Evolutionary conservation across 1,140 invertebrate genomes (phyloP).

Genomic region (Cyphomyrmex costatus): DNA sequence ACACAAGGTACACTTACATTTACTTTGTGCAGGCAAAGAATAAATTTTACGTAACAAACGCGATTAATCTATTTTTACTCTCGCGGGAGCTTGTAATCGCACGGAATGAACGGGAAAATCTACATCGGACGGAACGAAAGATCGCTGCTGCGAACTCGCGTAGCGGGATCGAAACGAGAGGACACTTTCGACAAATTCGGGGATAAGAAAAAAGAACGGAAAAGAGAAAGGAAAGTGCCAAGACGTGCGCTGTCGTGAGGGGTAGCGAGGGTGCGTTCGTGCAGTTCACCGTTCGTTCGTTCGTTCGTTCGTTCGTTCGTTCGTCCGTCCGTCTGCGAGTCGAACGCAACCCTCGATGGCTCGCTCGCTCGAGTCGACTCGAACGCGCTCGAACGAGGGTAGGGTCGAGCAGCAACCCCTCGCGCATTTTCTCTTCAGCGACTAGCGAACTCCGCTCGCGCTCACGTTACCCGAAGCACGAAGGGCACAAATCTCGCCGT

Average conservation of each 20-base stretch:
- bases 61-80: background rate
- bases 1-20: background rate
- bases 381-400: constrained; percentile 35
- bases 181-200: background rate
- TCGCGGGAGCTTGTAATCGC: too few species aligned
- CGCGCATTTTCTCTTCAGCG: constrained; percentile 26
- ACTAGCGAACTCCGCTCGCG: background rate
- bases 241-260: constrained; percentile 10
- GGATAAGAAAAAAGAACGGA: background rate
- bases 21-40: background rate
- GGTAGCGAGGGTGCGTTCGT: constrained; percentile 3
- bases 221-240: constrained; percentile 2
- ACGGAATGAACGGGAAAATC: background rate
- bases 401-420: background rate
- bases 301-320: background rate
- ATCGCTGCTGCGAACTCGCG: background rate
- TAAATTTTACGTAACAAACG: background rate
- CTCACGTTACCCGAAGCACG: background rate
- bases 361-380: constrained; percentile 51
- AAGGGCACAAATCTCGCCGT: constrained; percentile 41
- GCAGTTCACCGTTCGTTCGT: constrained; percentile 14
- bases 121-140: background rate
- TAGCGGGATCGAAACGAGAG: background rate
- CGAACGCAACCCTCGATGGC: constrained; percentile 42
- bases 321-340: constrained; percentile 25